Base-by-base conservation (phyloP, 1,140 invertebrate genomes). In the Drosophila malerkotliana region DNA sequence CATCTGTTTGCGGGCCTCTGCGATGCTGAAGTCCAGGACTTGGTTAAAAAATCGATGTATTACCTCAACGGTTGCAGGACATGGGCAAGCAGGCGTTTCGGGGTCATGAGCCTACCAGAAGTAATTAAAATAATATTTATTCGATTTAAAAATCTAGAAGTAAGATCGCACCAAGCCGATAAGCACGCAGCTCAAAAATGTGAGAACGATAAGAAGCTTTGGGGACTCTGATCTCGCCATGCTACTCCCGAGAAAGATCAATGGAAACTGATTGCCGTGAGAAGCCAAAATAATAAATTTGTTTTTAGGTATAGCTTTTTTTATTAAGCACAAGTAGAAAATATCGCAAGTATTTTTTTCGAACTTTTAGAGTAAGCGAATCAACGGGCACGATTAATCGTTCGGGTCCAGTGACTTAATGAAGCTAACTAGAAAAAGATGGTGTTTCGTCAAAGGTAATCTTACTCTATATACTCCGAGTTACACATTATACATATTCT, bases 291-390 rank as follows among this genome's bases (percentile, higher is more conserved):
- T 6, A 44, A 7, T 8, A 18, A 21, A 9, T 10, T 10, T 21
- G 26, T 15, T 60, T 44, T 44, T 78, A 37, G 58, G 67, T 77
- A 76, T 69, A 53, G 61, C 18, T 68, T 68, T 75, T 47, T 47
- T 47, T 47, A 47, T 47, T 47, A 47, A 47, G 44, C 44, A 57
- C 64, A 74, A 78, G 68, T 71, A 39, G 72, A 67, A 67, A 72
- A 55, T 59, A 67, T 61, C 57, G 72, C 51, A 62, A 52, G 37
- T 47, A 48, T 60, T 75, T 47, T 67, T 54, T 48, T 67, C 18
- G 39, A 84, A 59, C 41, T 64, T 54, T 34, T 63, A 67, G 76
- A 85, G 62, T 77, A 77, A 85, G 82, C 68, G 74, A 74, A 81
- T 44, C 48, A 75, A 53, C 62, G 32, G 59, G 52, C 21, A 18